Conservation (phyloP, 1,140 invertebrate genomes). For the Pogonus chalceus region DNA sequence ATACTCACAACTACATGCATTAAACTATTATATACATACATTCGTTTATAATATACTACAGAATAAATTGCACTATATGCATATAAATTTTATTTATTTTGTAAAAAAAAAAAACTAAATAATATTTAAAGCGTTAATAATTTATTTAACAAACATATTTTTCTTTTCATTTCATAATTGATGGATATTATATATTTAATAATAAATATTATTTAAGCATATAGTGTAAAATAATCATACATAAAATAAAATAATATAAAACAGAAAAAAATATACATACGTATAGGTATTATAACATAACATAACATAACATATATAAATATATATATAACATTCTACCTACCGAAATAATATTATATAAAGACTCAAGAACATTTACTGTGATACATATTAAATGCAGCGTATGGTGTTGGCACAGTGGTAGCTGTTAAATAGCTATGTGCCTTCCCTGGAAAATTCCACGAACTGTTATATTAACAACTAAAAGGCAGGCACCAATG, state of each 20-base stretch:
- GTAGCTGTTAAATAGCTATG: slow-evolving; percentile 24
- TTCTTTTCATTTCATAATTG: too few species aligned
- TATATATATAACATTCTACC: background rate
- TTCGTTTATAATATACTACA: too few species aligned
- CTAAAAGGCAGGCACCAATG: slow-evolving; percentile 31
- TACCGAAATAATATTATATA: background rate
- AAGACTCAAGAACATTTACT: slow-evolving; percentile 32
- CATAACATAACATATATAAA: background rate
- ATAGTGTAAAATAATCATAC: too few species aligned
- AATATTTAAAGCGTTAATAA: too few species aligned
- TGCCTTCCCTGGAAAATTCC: slow-evolving; percentile 31
- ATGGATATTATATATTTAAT: too few species aligned
- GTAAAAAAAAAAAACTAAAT: too few species aligned
- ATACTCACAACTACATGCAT: too few species aligned
- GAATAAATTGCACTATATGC: too few species aligned
- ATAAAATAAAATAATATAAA: background rate
- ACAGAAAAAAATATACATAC: background rate
- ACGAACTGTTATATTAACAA: slow-evolving; percentile 26
- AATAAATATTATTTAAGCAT: too few species aligned
- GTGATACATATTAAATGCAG: slow-evolving; percentile 30
- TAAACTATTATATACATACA: too few species aligned
- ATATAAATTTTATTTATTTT: too few species aligned
- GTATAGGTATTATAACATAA: background rate
- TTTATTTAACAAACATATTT: too few species aligned
- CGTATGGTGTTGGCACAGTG: slow-evolving; percentile 29